Conservation (phyloP, 2,797 vertebrate species). For the Perdix hodgsoniae region DNA sequence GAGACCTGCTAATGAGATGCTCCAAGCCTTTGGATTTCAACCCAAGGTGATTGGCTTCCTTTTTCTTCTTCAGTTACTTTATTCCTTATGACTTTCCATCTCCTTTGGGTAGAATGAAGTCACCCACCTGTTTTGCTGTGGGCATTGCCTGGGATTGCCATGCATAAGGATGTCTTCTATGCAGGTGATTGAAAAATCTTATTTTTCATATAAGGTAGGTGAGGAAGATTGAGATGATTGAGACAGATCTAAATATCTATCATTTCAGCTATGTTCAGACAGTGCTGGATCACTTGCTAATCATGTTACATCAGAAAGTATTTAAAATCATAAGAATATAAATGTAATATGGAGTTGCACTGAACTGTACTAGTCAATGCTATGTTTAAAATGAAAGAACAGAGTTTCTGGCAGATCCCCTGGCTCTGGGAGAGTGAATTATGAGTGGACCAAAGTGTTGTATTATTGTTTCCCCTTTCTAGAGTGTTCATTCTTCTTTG, state of each 20-base stretch:
- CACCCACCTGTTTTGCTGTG: rapidly evolving
- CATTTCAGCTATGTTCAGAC: not conserved
- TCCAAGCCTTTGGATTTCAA: not conserved
- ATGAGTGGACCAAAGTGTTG: not conserved
- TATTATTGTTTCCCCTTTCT: not conserved
- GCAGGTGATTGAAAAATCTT: not conserved
- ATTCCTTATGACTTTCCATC: not conserved
- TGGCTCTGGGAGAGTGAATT: not conserved
- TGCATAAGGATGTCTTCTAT: not conserved
- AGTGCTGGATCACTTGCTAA: not conserved
- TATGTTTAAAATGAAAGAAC: not conserved
- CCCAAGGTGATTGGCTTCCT: not conserved
- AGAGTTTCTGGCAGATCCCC: not conserved
- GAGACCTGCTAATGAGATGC: not conserved
- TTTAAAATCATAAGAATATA: not conserved
- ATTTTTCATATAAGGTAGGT: not conserved
- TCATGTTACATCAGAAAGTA: rapidly evolving
- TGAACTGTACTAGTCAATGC: not conserved
- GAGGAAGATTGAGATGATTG: not conserved
- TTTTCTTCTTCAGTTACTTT: not conserved
- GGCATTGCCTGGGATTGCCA: rapidly evolving
- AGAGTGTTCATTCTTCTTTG: not conserved
- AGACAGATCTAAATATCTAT: not conserved
- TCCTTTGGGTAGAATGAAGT: not conserved
- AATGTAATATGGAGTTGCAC: not conserved